Evolutionary conservation across 2,888 invertebrate genomes (phyloP).

Genomic region (Xestia sexstrigata): DNA sequence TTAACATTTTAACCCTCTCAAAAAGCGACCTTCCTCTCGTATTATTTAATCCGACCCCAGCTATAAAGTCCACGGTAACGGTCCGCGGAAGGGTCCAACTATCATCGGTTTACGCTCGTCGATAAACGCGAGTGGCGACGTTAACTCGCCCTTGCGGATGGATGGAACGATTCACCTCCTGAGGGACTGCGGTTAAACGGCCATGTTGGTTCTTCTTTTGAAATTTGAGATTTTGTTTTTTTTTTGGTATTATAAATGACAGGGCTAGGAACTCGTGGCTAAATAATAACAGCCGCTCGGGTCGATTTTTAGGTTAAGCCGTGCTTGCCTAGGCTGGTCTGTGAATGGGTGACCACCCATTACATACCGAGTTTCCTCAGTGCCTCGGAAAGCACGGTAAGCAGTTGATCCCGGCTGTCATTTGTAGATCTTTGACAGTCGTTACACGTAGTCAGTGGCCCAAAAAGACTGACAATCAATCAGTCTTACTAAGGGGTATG

Average conservation of each 20-base stretch:
- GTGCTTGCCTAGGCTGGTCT: not conserved
- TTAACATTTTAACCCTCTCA: slow-evolving; percentile 19
- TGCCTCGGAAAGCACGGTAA: not conserved
- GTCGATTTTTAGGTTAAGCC: no score
- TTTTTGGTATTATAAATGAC: no score
- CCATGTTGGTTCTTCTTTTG: slow-evolving; percentile 12
- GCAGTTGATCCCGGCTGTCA: not conserved
- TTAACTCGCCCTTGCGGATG: slow-evolving; percentile 58
- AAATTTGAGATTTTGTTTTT: no score
- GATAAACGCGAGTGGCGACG: slow-evolving; percentile 70
- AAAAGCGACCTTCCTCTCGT: slow-evolving; percentile 19
- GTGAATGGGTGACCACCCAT: not conserved
- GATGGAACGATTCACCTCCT: slow-evolving; percentile 50
- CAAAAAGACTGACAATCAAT: not conserved
- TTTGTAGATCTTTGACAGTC: not conserved
- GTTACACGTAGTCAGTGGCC: no score
- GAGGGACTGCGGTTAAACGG: slow-evolving; percentile 37
- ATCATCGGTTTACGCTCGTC: slow-evolving; percentile 73
- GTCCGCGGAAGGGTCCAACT: slow-evolving; percentile 72
- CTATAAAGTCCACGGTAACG: slow-evolving; percentile 64
- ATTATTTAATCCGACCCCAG: slow-evolving; percentile 63
- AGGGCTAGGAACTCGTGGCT: not conserved
- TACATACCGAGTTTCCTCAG: not conserved
- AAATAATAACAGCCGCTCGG: not conserved
- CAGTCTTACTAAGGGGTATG: not conserved